Evolutionary conservation across 1,140 invertebrate genomes (phyloP).

Genomic region (Drosophila santomea): DNA sequence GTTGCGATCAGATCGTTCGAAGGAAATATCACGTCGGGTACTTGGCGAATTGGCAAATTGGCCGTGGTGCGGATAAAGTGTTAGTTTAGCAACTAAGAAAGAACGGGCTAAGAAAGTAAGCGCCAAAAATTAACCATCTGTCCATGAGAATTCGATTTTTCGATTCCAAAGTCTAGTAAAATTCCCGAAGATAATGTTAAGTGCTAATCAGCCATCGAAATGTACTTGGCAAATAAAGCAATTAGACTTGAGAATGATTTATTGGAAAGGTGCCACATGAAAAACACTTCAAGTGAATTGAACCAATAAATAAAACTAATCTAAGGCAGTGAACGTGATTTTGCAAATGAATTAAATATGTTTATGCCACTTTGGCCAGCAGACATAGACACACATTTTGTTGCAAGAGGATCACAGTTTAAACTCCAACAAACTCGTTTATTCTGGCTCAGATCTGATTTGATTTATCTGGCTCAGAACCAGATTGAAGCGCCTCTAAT

Average conservation of each 20-base stretch:
- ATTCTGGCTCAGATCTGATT: slow-evolving; percentile 8
- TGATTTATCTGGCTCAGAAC: slow-evolving; percentile 12
- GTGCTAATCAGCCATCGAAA: slow-evolving; percentile 29
- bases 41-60: background rate
- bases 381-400: slow-evolving; percentile 6
- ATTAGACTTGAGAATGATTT: slow-evolving; percentile 42
- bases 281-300: slow-evolving; percentile 18
- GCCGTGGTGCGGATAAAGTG: slow-evolving; percentile 36
- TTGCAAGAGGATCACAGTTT: background rate
- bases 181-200: slow-evolving; percentile 1
- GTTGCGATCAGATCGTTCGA: slow-evolving; percentile 59
- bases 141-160: slow-evolving; percentile 8
- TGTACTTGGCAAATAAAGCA: slow-evolving; percentile 19
- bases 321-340: slow-evolving; percentile 20
- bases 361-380: too few relatives aligned
- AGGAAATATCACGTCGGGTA: slow-evolving; percentile 27
- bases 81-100: slow-evolving; percentile 32
- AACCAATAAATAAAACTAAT: slow-evolving; percentile 13
- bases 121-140: background rate
- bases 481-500: slow-evolving; percentile 21
- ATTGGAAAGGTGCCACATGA: slow-evolving; percentile 4
- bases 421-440: slow-evolving; percentile 17
- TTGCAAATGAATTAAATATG: slow-evolving; percentile 2
- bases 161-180: slow-evolving; percentile 20
- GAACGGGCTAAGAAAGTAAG: slow-evolving; percentile 68